Base-by-base conservation (phyloP, 2,797 vertebrate species). In the Diplodus puntazzo region DNA sequence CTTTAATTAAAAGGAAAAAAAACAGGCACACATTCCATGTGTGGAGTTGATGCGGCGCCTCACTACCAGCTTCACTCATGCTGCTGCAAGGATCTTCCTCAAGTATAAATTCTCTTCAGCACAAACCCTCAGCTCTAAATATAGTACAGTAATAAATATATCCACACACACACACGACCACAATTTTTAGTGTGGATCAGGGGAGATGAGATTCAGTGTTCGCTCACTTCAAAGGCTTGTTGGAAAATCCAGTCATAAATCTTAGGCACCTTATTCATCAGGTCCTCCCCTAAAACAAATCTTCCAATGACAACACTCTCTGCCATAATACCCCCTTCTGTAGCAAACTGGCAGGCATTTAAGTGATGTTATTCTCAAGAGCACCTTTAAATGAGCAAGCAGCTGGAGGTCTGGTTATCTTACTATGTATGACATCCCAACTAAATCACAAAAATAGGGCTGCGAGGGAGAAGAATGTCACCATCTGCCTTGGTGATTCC, bases 91-190 rank as follows among this genome's bases (percentile, higher is more conserved):
- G 76, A 63, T 86, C 92, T 77, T 87, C 72, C 83, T 82, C 30
- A 72, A 81, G 78, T 80, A 80, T 88, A 77, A 88, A 92, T 73
- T 84, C 68, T 78, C 85, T 89, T 87, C 77, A 87, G 87, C 79
- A 82, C 75, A 90, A 90, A 85, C 71, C 55, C 68, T 45, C 43
- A 16, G 67, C 57, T 81, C 91, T 92, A 93, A 93, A 94, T 94
- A 93, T 92, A 95, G 86, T 73, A 0, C 4, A 16, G 83, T 79
- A 89, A 87, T 87, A 93, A 91, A 92, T 77, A 88, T 63, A 90
- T 72, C 73, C 73, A 70, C 73, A 46, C 69, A 25, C 69, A 25
- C 69, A 75, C 69, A 75, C 46, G 43, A 82, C 83, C 65, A 78
- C 77, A 81, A 68, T 84, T 84, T 89, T 65, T 69, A 85, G 77